Evolutionary conservation across 2,888 invertebrate genomes (phyloP), one percentile per base, ranked within the genome.

Genomic region (Sarcophaga carnaria): DNA sequence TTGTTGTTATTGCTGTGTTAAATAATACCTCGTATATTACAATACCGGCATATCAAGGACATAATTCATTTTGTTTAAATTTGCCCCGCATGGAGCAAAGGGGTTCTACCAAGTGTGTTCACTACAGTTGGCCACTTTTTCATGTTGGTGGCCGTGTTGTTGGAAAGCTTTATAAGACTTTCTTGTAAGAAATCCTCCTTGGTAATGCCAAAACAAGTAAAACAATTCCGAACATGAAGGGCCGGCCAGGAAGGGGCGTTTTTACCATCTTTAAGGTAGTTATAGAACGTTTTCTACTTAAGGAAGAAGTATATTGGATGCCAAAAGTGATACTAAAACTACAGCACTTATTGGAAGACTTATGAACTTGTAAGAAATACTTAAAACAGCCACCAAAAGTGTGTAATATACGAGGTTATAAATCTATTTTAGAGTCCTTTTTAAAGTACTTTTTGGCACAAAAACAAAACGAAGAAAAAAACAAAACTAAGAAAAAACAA

Each of bases 61-160:
- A 83, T 83, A 80, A 83, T 77, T 83, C 72, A 86, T 86, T 77
- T 83, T 72, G 71, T 54, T 71, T 64, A 60, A 71, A 25, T 22
- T 63, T 37, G 37, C 37, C 37, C 10, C 8, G 37, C 37, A 37
- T 37, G 62, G 11, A 17, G 47, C 8, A 22, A 25, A 11, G 64
- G 22, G 14, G 20, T 64, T 76, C 63, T 69, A 63, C 22, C 22
- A n/a, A 12, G n/a, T 22, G 27, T 37, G 45, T 72, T 80, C 25
- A 37, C 14, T 71, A 20, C 47, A n/a, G 70, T 70, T 59, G 59
- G 59, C 63, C 80, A 66, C 59, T 25, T 63, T 66, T 71, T 70
- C 17, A 17, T 10, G 25, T 62, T 77, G 63, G 63, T 69, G 4
- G 71, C 27, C 37, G 6, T 59, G 47, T 54, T 27, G 59, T 59